Percentiles rank a stretch among this genome's conserved stretches.
phyloP scores from a whole-genome alignment of 2,113 vertebrate genomes.

The Sterna hirundo region DNA sequence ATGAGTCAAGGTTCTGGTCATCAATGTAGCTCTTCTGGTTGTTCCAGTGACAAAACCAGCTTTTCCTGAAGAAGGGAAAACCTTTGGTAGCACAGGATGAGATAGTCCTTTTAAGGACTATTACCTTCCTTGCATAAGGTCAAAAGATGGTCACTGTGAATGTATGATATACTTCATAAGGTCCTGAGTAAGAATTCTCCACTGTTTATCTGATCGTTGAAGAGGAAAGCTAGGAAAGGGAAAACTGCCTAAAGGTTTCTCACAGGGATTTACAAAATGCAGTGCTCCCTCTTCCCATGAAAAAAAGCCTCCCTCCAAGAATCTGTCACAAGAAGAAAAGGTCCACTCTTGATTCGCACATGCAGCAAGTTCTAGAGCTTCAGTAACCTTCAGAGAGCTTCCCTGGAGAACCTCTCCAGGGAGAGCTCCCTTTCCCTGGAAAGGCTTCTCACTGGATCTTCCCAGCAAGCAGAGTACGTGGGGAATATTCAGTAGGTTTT shows the following conservation, averaged over 20 bases:
- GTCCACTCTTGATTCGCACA: accelerated
- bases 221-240: neutral
- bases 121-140: neutral
- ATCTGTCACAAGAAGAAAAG: neutral
- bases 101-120: neutral
- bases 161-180: neutral
- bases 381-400: neutral
- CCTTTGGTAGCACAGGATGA: neutral
- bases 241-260: neutral
- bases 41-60: neutral
- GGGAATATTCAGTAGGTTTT: neutral
- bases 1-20: neutral
- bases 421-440: neutral
- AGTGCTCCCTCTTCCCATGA: neutral
- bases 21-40: neutral
- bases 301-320: neutral
- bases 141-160: neutral
- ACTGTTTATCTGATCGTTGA: neutral
- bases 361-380: neutral
- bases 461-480: neutral
- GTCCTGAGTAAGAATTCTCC: neutral
- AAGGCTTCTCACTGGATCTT: neutral
- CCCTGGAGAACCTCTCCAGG: neutral
- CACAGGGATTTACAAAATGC: neutral
- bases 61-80: neutral